A percentile compares a stretch with the other conserved stretches of the same genome.
Conservation (phyloP, 2,888 invertebrate genomes). For the Euspilapteryx auroguttella region DNA sequence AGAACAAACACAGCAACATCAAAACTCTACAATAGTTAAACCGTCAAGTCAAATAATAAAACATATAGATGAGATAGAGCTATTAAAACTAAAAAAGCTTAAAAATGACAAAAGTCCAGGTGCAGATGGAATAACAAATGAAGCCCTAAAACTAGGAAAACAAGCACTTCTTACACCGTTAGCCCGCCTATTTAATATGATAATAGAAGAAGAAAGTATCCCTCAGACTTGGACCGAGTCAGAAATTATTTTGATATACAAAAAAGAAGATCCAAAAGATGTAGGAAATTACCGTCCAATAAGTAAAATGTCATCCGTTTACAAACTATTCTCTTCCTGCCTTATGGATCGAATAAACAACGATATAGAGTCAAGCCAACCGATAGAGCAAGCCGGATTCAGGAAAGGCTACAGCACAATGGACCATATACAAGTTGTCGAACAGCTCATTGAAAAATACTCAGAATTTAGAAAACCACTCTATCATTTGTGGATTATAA, state of each 20-base stretch:
- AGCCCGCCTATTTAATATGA: conserved; percentile 1
- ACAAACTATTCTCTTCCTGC: conserved; percentile 7
- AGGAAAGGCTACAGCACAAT: conserved; percentile 3
- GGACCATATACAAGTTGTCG: conserved; percentile 4
- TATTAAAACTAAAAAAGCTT: neutral
- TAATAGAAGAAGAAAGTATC: neutral
- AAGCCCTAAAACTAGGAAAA: neutral
- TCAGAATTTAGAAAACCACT: neutral
- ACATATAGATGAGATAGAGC: neutral
- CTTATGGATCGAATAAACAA: conserved; percentile 2
- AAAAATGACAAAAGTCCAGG: no score
- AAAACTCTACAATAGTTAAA: neutral
- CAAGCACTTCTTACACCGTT: neutral
- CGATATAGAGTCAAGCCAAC: conserved; percentile 5
- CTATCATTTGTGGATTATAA: conserved; percentile 7
- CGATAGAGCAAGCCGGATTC: conserved; percentile 8
- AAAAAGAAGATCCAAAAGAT: conserved; percentile 5
- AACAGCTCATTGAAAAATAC: conserved; percentile 6
- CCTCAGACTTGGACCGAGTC: conserved; percentile 2
- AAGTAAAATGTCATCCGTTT: conserved; percentile 5
- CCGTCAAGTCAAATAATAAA: neutral
- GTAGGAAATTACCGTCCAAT: conserved; percentile 8
- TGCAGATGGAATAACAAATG: conserved; percentile 1
- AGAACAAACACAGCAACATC: neutral
- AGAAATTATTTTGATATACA: conserved; percentile 3